A percentile compares a stretch with the other conserved stretches of the same genome.
These are phyloP conservation scores for Gallinago paraguaiae DNA, from an alignment of 2,113 vertebrate species.

Conservation along the genomic window DNA sequence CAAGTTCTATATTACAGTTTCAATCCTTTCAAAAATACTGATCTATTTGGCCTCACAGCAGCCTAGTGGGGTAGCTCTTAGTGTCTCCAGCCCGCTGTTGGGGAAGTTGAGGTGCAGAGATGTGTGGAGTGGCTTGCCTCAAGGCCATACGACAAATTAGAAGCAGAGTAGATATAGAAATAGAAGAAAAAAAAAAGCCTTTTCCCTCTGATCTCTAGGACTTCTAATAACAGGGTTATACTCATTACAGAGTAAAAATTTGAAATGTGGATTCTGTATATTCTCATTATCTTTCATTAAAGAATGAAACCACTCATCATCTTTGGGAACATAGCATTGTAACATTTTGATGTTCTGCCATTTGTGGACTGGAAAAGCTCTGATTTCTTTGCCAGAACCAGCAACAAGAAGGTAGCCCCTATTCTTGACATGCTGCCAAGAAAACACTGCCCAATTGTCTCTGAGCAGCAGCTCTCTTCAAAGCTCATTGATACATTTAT, in stretches of 20 bases:
- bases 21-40: neutral
- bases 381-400: neutral
- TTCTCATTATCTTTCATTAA: neutral
- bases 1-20: neutral
- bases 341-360: neutral
- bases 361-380: neutral
- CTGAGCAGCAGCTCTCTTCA: neutral
- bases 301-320: neutral
- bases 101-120: neutral
- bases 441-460: slow-evolving; percentile 23
- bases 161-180: neutral
- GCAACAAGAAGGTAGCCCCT: neutral
- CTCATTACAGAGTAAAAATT: neutral
- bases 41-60: neutral
- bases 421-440: neutral
- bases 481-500: slow-evolving; percentile 26
- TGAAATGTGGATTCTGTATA: neutral
- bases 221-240: neutral
- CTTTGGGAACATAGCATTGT: neutral
- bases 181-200: neutral
- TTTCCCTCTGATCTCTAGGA: neutral
- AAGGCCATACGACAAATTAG: neutral
- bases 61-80: neutral
- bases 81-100: neutral
- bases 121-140: neutral